Evolutionary conservation across 2,797 vertebrate species (phyloP).

Genomic region (Acanthiza pusilla): DNA sequence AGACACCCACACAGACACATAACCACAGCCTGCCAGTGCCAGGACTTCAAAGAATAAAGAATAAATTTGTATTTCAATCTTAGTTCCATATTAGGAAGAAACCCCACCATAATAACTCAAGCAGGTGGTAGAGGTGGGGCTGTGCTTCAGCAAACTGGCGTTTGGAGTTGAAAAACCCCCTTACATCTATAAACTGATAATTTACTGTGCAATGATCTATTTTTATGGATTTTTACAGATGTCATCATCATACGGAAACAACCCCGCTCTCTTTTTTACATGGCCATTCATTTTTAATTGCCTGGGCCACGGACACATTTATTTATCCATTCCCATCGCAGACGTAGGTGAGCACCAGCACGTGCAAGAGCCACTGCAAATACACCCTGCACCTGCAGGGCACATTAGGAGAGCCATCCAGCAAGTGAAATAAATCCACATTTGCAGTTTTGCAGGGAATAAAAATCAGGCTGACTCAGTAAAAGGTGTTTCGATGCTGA

Average conservation of each 20-base stretch:
- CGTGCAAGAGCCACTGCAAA: conserved; percentile 22
- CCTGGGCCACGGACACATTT: conserved; percentile 13
- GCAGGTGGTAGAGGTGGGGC: not conserved
- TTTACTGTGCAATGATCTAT: conserved; percentile 2
- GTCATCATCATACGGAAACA: not conserved
- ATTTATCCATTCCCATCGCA: conserved; percentile 1
- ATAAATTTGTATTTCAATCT: not conserved
- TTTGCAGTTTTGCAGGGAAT: not conserved
- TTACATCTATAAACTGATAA: not conserved
- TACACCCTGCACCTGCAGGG: not conserved
- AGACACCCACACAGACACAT: not conserved
- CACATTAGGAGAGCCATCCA: not conserved
- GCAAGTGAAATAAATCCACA: not conserved
- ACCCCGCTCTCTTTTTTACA: not conserved
- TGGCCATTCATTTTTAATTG: conserved; percentile 64
- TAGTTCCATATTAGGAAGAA: not conserved
- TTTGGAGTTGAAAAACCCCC: not conserved
- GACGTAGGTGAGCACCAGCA: not conserved
- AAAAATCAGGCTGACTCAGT: not conserved
- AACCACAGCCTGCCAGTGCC: not conserved
- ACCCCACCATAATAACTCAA: not conserved
- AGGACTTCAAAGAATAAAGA: not conserved
- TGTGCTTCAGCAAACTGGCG: not conserved
- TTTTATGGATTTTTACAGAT: conserved; percentile 26
- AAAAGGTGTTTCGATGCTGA: not conserved